These are phyloP conservation scores for Halcyon badia DNA, from an alignment of 2,797 vertebrate species.

Conservation along the genomic window DNA sequence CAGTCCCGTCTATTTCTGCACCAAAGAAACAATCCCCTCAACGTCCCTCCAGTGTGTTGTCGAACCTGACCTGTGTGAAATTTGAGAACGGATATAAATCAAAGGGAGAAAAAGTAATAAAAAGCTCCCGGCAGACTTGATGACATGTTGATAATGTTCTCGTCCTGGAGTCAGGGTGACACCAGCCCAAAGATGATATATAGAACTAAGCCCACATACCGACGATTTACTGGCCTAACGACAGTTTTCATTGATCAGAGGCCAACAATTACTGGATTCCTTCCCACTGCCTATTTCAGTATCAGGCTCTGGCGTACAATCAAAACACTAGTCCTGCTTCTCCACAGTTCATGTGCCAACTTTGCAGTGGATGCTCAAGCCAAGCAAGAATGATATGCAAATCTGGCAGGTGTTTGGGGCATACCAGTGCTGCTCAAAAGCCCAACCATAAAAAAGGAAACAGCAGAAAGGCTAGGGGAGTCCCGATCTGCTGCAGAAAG, in stretches of 20 bases:
- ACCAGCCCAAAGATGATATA: constrained; percentile 78
- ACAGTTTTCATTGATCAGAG: constrained; percentile 90
- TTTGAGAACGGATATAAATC: constrained; percentile 74
- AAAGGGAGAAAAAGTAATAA: constrained; percentile 77
- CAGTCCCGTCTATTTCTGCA: constrained; percentile 56
- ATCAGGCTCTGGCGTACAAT: constrained; percentile 85
- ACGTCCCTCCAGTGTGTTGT: constrained; percentile 4
- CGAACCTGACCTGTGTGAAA: constrained; percentile 54
- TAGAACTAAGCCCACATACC: constrained; percentile 85
- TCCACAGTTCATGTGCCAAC: constrained; percentile 74
- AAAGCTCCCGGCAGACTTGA: constrained; percentile 62
- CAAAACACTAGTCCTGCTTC: constrained; percentile 75
- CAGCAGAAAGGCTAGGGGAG: constrained; percentile 35
- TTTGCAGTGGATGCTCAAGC: constrained; percentile 58
- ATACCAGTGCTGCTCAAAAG: constrained; percentile 63
- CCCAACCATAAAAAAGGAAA: constrained; percentile 46
- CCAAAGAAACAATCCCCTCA: constrained; percentile 49
- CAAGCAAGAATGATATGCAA: constrained; percentile 78
- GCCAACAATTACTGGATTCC: constrained; percentile 87
- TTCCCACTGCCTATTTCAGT: constrained; percentile 81
- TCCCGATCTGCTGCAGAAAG: constrained; percentile 17
- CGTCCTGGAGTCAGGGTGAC: constrained; percentile 77
- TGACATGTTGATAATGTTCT: constrained; percentile 78
- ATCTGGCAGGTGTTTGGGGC: constrained; percentile 78
- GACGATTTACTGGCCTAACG: constrained; percentile 87